These are phyloP conservation scores for Sitta europaea DNA, from an alignment of 2,113 vertebrate species.

Conservation along the genomic window DNA sequence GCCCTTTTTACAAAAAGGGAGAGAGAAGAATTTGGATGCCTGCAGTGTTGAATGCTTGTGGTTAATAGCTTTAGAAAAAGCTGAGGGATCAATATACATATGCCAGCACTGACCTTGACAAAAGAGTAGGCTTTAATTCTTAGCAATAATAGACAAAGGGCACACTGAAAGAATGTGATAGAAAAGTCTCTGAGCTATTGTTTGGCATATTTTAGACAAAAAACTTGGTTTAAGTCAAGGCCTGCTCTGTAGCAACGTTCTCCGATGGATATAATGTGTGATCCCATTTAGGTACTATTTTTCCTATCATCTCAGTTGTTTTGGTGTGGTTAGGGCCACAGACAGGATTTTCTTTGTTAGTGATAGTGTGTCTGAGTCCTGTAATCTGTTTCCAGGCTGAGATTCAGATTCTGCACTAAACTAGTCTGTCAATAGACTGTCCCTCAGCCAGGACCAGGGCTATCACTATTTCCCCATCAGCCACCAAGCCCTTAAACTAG, in stretches of 20 bases:
- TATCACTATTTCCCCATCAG: not conserved
- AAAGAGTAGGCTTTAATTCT: not conserved
- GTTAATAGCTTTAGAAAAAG: not conserved
- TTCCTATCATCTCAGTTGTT: not conserved
- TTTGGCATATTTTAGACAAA: not conserved
- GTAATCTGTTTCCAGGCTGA: not conserved
- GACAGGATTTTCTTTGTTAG: not conserved
- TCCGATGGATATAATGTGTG: not conserved
- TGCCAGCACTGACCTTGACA: not conserved
- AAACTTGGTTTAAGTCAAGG: not conserved
- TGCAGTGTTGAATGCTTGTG: not conserved
- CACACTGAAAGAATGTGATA: not conserved
- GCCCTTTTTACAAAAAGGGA: not conserved
- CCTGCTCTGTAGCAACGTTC: not conserved
- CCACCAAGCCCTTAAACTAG: not conserved
- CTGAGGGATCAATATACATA: not conserved
- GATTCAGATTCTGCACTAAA: not conserved
- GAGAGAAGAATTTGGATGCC: not conserved
- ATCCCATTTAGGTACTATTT: not conserved
- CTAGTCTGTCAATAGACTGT: not conserved
- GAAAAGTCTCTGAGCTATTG: not conserved
- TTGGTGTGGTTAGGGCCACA: not conserved
- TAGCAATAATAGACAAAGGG: not conserved
- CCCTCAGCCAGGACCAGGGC: not conserved
- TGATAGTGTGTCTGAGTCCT: not conserved